Evolutionary conservation across 2,113 vertebrate genomes (phyloP), one percentile per base, ranked within the genome.

Genomic region (Lophochroa leadbeateri): DNA sequence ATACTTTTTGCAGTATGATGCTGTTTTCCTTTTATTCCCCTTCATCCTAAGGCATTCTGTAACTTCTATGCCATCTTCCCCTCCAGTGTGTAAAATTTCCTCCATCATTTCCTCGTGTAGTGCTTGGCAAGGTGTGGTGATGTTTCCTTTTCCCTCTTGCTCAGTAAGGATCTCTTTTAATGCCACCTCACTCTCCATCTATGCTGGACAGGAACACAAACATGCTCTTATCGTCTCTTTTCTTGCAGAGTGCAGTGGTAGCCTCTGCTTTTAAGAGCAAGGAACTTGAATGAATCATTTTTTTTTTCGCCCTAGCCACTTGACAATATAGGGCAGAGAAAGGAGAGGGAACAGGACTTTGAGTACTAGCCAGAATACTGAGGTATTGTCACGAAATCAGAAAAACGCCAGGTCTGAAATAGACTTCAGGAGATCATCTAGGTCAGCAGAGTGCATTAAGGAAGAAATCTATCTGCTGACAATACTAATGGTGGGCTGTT

Each of bases 361-460:
- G 2, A 78, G 47, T 77, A 75, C n/a, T 47, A 82, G 39, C 52
- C 41, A 68, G 84, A 94, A 87, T 52, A 91, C 35, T 33, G 58
- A 82, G 39, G 60, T 55, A 91, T 1, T 55, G 13, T 63, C 33
- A 55, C 20, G 65, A 92, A 81, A 95, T 82, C 9, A 68, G 76
- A 72, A 64, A 87, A 94, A 55, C 35, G 28, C 43, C 63, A 57
- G 52, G 29, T 15, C 50, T 94, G 57, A 95, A 94, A 80, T 27
- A 72, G 35, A 61, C 55, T 84, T 90, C 49, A 86, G 72, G 79
- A 49, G 57, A 79, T 87, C 68, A 87, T 41, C 58, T 65, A 52
- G 31, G 21, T 65, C 79, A 93, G 58, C 44, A 76, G 28, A 28
- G 27, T 57, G 44, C 29, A 64, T 61, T 85, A 85, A 92, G 47